Percentiles rank a stretch among this genome's conserved stretches.
These are phyloP conservation scores for Okapia johnstoni DNA, from an alignment of 2,113 vertebrate species.

Conservation along the genomic window DNA sequence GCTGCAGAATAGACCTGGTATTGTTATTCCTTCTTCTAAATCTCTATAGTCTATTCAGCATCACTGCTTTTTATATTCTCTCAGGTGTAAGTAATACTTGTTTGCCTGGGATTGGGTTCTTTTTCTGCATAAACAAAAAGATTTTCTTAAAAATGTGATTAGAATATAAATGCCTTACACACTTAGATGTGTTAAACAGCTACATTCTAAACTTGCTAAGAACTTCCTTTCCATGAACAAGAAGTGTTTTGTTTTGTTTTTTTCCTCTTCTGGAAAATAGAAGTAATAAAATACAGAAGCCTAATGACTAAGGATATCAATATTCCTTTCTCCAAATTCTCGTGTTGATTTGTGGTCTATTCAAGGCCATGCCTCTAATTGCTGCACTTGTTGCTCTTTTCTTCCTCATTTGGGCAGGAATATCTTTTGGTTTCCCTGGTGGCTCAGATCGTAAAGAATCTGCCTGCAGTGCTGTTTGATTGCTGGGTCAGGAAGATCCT, in stretches of 20 bases:
- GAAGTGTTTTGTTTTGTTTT: neutral
- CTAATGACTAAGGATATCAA: neutral
- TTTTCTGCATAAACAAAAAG: slow-evolving; percentile 53
- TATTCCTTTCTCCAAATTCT: neutral
- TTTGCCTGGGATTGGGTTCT: neutral
- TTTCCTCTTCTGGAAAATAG: neutral
- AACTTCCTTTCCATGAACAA: neutral
- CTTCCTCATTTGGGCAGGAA: neutral
- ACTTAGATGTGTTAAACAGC: neutral
- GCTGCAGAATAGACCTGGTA: neutral
- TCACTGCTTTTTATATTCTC: slow-evolving; percentile 42
- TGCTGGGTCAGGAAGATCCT: neutral
- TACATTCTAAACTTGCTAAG: neutral
- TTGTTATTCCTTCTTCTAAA: slow-evolving; percentile 29
- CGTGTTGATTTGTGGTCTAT: neutral
- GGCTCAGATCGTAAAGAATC: neutral
- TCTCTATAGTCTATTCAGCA: neutral
- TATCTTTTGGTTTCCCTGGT: neutral
- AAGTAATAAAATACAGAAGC: slow-evolving; percentile 9
- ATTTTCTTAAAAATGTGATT: slow-evolving; percentile 50
- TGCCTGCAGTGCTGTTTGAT: neutral
- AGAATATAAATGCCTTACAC: neutral
- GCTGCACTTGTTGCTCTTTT: neutral
- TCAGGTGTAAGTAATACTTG: slow-evolving; percentile 40
- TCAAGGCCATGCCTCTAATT: neutral